Base-by-base conservation (phyloP, 1,140 invertebrate genomes). In the Drosophila sp. region DNA sequence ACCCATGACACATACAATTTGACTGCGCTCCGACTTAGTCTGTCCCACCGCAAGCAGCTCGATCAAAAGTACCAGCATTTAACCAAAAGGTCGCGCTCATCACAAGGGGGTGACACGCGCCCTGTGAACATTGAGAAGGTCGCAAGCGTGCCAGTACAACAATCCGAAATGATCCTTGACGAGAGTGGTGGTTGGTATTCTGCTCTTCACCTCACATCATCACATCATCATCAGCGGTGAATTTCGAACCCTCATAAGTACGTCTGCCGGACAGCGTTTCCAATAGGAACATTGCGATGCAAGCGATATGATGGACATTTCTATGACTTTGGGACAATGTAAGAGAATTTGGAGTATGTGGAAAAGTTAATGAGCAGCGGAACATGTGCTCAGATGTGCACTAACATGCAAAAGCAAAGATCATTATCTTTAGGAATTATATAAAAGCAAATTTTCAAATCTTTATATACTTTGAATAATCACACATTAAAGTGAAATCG, bases 71-170 rank as follows among this genome's bases (percentile, higher is more conserved):
- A 90, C 85, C 85, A 90, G 85, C 85, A 90, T 90, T 66, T 72
- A 44, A 70, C 85, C 85, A 90, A 90, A 90, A 90, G 85, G 85
- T 90, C 85, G 64, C 63, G 65, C 81, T 63, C 68, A 47, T 66
- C 69, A 66, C 41, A 65, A 66, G 63, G 47, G 75, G 76, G 76
- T 78, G 87, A 72, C 79, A 86, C 86, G 86, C 86, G 82, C 79
- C 65, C 27, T 67, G 66, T 47, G 66, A 77, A 67, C 23, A 40
- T 30, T 61, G 65, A 32, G 44, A 73, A 70, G 76, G 62, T 78
- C 64, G 71, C 64, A 67, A 83, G 72, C 76, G 69, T 84, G 73
- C 77, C 67, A 47, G 55, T 7, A 33, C 30, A 23, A 33, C 55
- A 57, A 33, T 25, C 32, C 8, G 44, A 33, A 27, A 60, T 23